phyloP scores from a whole-genome alignment of 1,140 invertebrate genomes.

The Cydia splendana region DNA sequence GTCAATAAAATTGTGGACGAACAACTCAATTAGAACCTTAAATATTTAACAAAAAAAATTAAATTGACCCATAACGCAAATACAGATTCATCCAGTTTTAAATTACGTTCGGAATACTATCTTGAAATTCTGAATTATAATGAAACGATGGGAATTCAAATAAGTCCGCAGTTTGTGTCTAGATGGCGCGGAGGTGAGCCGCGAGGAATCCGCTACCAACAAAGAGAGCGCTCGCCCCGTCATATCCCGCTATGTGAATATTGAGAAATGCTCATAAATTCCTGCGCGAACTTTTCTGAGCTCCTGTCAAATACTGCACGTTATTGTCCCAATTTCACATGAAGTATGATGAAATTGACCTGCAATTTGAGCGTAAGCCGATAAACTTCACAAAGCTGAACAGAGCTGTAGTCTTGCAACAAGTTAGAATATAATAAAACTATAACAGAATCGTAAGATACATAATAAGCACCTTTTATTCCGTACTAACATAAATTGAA shows the following conservation, averaged over 20 bases:
- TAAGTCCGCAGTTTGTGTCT: conserved; percentile 62
- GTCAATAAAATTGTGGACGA: too few relatives aligned
- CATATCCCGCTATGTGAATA: conserved; percentile 64
- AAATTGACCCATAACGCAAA: conserved; percentile 29
- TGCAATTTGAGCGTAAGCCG: background rate
- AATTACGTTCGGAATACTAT: conserved; percentile 56
- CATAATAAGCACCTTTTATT: too few relatives aligned
- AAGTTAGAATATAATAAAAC: too few relatives aligned
- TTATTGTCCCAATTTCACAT: conserved; percentile 33
- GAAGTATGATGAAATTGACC: conserved; percentile 32
- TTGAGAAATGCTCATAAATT: conserved; percentile 67
- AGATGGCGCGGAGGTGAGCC: conserved; percentile 45
- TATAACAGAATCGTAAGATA: too few relatives aligned
- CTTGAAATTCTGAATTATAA: conserved; percentile 51
- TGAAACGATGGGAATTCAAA: conserved; percentile 61
- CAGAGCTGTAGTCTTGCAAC: too few relatives aligned
- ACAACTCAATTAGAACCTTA: too few relatives aligned
- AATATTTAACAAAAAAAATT: too few relatives aligned
- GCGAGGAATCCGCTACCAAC: conserved; percentile 61
- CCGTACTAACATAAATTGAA: too few relatives aligned
- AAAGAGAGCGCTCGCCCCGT: conserved; percentile 38
- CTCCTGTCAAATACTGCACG: conserved; percentile 40
- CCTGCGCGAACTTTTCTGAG: conserved; percentile 44
- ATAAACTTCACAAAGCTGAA: background rate
- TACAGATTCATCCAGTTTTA: conserved; percentile 45